phyloP scores from a whole-genome alignment of 2,113 vertebrate species.

The Thinocorus orbignyianus region DNA sequence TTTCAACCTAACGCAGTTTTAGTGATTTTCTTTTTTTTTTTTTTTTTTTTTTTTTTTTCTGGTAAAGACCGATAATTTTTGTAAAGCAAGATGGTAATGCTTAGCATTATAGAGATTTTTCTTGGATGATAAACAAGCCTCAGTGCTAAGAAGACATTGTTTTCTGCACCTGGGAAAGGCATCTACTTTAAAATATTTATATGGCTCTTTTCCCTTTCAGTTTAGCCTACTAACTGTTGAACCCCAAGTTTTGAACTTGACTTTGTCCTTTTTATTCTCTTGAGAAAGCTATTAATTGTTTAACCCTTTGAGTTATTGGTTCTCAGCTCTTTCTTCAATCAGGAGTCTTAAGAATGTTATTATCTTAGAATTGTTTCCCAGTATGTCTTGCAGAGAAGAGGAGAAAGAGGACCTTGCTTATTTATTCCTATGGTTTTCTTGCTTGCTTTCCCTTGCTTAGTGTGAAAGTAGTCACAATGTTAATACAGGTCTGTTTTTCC shows the following conservation, averaged over 20 bases:
- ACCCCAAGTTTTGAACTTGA: background rate
- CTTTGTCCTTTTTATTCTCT: background rate
- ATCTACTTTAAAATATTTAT: background rate
- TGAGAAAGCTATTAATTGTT: background rate
- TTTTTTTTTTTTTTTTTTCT: background rate
- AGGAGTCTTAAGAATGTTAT: background rate
- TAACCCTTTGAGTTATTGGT: background rate
- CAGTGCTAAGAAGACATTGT: background rate
- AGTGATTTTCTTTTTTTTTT: background rate
- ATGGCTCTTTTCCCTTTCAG: background rate
- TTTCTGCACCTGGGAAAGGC: background rate
- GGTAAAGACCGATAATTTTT: background rate
- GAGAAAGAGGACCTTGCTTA: background rate
- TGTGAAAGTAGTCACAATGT: background rate
- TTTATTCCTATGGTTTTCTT: background rate
- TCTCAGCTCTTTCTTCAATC: background rate
- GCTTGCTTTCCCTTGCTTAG: background rate
- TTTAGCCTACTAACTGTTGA: background rate
- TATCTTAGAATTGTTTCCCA: background rate
- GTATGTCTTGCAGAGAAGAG: background rate
- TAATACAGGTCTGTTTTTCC: background rate
- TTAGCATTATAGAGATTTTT: background rate
- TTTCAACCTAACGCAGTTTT: background rate
- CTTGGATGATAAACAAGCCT: background rate
- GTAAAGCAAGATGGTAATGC: background rate